Percentiles rank a stretch among this genome's conserved stretches.
phyloP scores from a whole-genome alignment of 30 jellyfish, hydroid and myxozoan species.

The Mastigias papua region DNA sequence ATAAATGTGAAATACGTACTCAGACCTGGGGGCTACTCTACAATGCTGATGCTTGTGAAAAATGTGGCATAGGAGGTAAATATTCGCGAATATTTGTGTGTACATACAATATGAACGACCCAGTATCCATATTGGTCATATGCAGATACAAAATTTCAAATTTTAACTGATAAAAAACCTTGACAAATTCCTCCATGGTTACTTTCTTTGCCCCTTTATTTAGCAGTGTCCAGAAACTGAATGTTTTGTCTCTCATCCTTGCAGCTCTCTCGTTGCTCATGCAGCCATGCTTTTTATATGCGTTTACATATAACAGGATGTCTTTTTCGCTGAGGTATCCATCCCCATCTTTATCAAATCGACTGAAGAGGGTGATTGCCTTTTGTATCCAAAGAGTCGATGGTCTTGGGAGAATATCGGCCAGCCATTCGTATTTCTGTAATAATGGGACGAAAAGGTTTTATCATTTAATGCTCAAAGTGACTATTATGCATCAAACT shows the following conservation, averaged over 20 bases:
- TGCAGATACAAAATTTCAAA: too few species aligned
- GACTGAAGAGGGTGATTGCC: slow-evolving; percentile 46
- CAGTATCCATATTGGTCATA: too few species aligned
- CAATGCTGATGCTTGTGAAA: too few species aligned
- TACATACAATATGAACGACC: too few species aligned
- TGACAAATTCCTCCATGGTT: slow-evolving; percentile 60
- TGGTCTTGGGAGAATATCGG: slow-evolving; percentile 60
- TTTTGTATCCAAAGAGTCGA: slow-evolving; percentile 61
- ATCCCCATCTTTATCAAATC: slow-evolving; percentile 66
- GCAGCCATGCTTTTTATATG: slow-evolving; percentile 51
- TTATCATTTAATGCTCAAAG: too few species aligned
- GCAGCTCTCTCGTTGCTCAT: slow-evolving; percentile 53
- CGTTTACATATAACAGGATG: slow-evolving; percentile 40
- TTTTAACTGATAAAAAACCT: slow-evolving; percentile 9
- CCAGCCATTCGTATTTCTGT: slow-evolving; percentile 62
- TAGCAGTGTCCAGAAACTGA: slow-evolving; percentile 64
- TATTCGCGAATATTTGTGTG: too few species aligned
- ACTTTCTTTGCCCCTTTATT: slow-evolving; percentile 60
- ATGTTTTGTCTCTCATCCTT: slow-evolving; percentile 59
- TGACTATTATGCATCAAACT: too few species aligned
- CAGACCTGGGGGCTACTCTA: too few species aligned
- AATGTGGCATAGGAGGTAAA: too few species aligned
- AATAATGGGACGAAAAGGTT: too few species aligned
- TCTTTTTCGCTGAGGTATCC: slow-evolving; percentile 57
- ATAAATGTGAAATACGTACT: too few species aligned